phyloP scores from a whole-genome alignment of 2,113 vertebrate species.

The Clinocottus analis region DNA sequence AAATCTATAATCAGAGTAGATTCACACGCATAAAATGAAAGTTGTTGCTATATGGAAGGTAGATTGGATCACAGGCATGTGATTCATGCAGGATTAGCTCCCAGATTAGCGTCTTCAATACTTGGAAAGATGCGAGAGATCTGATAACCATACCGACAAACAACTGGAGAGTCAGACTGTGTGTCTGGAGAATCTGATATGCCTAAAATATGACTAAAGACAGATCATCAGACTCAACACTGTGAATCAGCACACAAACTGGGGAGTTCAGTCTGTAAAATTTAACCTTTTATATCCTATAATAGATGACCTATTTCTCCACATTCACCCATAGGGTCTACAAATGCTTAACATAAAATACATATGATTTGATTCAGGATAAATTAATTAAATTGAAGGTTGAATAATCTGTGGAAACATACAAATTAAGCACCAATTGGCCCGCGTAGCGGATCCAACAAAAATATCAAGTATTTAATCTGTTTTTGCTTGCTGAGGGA shows the following conservation, averaged over 20 bases:
- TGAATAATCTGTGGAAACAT: conserved; percentile 1
- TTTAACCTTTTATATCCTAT: background rate
- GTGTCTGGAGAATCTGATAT: background rate
- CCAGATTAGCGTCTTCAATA: conserved; percentile 32
- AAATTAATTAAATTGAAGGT: background rate
- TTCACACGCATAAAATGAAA: background rate
- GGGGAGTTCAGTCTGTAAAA: background rate
- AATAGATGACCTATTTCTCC: background rate
- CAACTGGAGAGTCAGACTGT: background rate
- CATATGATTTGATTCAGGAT: background rate
- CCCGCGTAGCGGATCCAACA: background rate
- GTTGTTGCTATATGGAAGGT: background rate
- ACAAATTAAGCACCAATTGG: background rate
- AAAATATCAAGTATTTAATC: conserved; percentile 9
- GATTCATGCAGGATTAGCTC: conserved; percentile 44
- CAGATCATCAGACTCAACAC: background rate
- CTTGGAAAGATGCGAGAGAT: background rate
- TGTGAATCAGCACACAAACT: background rate
- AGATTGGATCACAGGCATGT: background rate
- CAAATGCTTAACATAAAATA: background rate
- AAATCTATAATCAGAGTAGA: background rate
- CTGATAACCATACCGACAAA: background rate
- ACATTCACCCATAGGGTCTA: background rate
- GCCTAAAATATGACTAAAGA: no score
- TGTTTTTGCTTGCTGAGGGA: background rate